Evolutionary conservation across 92 coral and sea anemone species (phyloP).

Genomic region (Palythoa heliodiscus): DNA sequence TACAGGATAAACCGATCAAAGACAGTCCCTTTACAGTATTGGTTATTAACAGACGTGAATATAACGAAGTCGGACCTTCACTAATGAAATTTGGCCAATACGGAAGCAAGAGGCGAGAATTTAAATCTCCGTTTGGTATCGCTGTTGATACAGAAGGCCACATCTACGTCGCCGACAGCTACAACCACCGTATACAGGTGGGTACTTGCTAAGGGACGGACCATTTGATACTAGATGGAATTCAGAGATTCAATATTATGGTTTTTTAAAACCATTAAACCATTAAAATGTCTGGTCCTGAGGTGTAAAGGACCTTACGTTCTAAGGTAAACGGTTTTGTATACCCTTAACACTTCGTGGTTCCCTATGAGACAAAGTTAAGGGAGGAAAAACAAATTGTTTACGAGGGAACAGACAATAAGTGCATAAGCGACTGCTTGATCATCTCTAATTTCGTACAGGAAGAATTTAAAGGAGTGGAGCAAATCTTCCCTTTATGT

Average conservation of each 20-base stretch:
- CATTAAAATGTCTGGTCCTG: too few relatives aligned
- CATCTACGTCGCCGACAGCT: slow-evolving; percentile 97
- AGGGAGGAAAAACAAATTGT: too few relatives aligned
- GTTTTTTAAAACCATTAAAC: too few relatives aligned
- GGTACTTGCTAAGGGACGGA: neutral
- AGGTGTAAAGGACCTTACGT: too few relatives aligned
- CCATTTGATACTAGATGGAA: neutral
- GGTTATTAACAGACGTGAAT: slow-evolving; percentile 96
- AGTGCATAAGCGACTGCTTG: too few relatives aligned
- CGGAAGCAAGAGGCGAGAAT: slow-evolving; percentile 96
- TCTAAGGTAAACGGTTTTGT: too few relatives aligned
- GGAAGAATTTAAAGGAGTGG: too few relatives aligned
- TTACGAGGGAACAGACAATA: too few relatives aligned
- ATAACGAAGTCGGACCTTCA: slow-evolving; percentile 95
- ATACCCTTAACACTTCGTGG: too few relatives aligned
- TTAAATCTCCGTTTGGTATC: slow-evolving; percentile 96
- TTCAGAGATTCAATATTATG: neutral
- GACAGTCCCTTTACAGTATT: slow-evolving; percentile 97
- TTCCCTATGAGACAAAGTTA: too few relatives aligned
- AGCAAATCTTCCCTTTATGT: too few relatives aligned
- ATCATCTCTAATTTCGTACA: too few relatives aligned
- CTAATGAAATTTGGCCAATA: slow-evolving; percentile 95
- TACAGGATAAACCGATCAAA: slow-evolving; percentile 96
- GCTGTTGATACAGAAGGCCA: slow-evolving; percentile 85
- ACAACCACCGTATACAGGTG: slow-evolving; percentile 92